Percentiles rank a stretch among this genome's conserved stretches.
These are phyloP conservation scores for Tapera naevia DNA, from an alignment of 2,797 vertebrate genomes.

Conservation along the genomic window DNA sequence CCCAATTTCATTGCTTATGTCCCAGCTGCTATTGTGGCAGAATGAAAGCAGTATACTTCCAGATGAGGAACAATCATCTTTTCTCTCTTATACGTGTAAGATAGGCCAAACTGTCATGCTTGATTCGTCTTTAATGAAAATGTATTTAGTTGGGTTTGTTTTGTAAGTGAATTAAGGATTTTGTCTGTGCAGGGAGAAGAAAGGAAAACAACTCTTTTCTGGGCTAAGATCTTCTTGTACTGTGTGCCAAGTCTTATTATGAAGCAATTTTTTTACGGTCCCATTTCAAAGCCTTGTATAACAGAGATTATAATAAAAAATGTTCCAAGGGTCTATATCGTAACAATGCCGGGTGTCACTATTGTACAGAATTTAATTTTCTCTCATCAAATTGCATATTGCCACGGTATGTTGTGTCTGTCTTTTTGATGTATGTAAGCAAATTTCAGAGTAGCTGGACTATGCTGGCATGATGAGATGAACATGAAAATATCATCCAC, in stretches of 20 bases:
- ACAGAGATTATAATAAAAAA: background rate
- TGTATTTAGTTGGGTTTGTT: conserved; percentile 2
- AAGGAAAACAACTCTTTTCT: background rate
- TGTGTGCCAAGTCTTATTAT: background rate
- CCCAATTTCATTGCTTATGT: background rate
- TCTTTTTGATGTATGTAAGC: background rate
- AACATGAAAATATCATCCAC: background rate
- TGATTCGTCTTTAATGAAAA: conserved; percentile 40
- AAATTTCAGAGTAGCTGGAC: background rate
- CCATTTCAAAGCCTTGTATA: background rate
- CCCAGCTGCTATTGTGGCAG: background rate
- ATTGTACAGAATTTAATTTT: background rate
- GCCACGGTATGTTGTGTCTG: background rate
- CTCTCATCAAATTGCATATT: background rate
- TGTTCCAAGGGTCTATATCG: background rate
- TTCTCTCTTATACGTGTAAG: background rate
- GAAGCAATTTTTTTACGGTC: background rate
- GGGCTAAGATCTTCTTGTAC: background rate
- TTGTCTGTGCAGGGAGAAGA: background rate
- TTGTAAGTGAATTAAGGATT: conserved; percentile 25
- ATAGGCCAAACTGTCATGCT: background rate
- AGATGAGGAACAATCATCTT: background rate
- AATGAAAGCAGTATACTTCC: background rate
- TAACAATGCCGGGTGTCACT: background rate
- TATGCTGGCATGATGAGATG: background rate